phyloP scores from a whole-genome alignment of 2,797 vertebrate genomes.

The Oreochromis grahami region DNA sequence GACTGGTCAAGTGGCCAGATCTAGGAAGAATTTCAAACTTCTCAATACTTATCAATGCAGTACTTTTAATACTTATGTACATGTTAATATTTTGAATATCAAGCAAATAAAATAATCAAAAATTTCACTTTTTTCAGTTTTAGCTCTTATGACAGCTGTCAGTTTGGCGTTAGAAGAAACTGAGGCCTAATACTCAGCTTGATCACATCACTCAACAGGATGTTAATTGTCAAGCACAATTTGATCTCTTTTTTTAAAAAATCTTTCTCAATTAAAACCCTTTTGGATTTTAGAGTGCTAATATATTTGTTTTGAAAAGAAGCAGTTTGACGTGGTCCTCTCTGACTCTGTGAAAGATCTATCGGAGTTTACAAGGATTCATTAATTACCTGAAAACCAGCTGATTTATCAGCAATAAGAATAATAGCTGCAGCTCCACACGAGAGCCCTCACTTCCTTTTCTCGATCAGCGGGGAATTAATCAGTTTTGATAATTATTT shows the following conservation, averaged over 20 bases:
- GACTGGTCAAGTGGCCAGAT: background rate
- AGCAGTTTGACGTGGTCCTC: background rate
- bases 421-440: background rate
- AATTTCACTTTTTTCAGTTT: fast-evolving
- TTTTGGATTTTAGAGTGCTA: background rate
- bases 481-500: background rate
- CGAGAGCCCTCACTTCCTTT: background rate
- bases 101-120: background rate
- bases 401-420: background rate
- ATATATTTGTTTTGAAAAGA: background rate
- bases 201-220: background rate
- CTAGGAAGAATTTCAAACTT: background rate
- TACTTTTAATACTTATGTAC: background rate
- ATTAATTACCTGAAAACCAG: background rate
- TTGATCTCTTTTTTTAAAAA: background rate
- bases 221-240: background rate
- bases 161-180: background rate
- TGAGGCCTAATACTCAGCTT: background rate
- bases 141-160: background rate
- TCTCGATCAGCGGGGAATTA: background rate
- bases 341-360: background rate
- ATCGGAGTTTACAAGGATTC: background rate
- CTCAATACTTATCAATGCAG: background rate
- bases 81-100: background rate
- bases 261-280: background rate